phyloP scores from a whole-genome alignment of 2,113 vertebrate species.

The Laticauda colubrina region DNA sequence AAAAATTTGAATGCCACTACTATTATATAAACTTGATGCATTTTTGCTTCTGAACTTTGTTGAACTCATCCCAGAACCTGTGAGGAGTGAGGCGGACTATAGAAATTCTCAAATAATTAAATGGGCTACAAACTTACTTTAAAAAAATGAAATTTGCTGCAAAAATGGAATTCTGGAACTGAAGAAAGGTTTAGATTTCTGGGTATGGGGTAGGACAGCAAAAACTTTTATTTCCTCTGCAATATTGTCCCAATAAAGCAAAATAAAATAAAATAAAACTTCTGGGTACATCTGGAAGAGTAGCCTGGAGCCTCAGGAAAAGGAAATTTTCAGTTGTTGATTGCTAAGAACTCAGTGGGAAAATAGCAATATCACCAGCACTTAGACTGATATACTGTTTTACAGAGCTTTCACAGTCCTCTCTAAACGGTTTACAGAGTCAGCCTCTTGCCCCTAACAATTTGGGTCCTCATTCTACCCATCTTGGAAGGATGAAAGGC shows the following conservation, averaged over 20 bases:
- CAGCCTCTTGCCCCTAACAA: no score
- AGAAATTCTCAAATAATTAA: no score
- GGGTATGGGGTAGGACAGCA: background rate
- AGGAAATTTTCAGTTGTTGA: slow-evolving; percentile 49
- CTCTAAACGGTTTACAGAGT: no score
- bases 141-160: background rate
- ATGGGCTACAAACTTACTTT: background rate
- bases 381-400: no score
- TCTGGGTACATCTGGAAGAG: slow-evolving; percentile 2
- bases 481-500: no score
- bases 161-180: background rate
- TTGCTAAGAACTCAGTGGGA: slow-evolving; percentile 12
- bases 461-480: no score
- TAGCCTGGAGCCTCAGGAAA: slow-evolving; percentile 6
- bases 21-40: no score
- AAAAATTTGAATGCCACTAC: no score
- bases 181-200: background rate
- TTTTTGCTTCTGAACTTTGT: no score
- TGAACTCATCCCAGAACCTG: no score
- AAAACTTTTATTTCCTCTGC: background rate
- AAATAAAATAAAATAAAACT: background rate
- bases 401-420: no score
- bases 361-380: background rate
- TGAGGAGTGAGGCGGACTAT: no score
- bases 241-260: background rate